These are phyloP conservation scores for Nyctalus aviator DNA, from an alignment of 2,797 vertebrate genomes.

Conservation along the genomic window DNA sequence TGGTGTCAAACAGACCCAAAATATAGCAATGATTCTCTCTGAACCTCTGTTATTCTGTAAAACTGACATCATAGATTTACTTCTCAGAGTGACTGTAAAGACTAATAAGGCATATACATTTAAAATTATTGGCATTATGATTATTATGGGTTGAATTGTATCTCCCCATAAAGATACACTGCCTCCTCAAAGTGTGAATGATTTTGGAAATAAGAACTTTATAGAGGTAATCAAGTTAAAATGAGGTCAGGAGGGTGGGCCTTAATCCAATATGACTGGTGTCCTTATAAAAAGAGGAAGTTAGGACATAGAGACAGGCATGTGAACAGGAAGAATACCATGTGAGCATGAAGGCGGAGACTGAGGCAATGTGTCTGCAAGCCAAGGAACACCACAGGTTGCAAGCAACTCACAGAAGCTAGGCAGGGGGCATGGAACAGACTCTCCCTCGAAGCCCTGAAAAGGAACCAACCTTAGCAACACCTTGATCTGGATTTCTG, in stretches of 20 bases:
- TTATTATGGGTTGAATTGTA: neutral
- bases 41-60: slow-evolving; percentile 6
- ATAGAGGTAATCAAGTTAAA: neutral
- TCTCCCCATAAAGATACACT: neutral
- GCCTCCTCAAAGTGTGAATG: neutral
- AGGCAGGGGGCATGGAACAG: neutral
- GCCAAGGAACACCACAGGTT: neutral
- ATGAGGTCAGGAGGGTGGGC: neutral
- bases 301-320: neutral
- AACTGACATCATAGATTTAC: slow-evolving; percentile 10
- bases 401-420: neutral
- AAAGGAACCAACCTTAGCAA: neutral
- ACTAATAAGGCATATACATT: neutral
- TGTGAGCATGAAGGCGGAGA: neutral
- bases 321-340: neutral
- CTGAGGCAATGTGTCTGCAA: neutral
- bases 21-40: neutral
- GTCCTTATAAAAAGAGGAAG: slow-evolving; percentile 8
- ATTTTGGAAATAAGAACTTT: neutral
- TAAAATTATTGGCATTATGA: neutral
- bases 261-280: neutral
- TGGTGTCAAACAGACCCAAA: slow-evolving; percentile 56
- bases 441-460: rapidly evolving
- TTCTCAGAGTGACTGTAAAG: neutral
- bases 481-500: neutral